Base-by-base conservation (phyloP, 2,888 invertebrate species). In the Drosophila setosimentum region DNA sequence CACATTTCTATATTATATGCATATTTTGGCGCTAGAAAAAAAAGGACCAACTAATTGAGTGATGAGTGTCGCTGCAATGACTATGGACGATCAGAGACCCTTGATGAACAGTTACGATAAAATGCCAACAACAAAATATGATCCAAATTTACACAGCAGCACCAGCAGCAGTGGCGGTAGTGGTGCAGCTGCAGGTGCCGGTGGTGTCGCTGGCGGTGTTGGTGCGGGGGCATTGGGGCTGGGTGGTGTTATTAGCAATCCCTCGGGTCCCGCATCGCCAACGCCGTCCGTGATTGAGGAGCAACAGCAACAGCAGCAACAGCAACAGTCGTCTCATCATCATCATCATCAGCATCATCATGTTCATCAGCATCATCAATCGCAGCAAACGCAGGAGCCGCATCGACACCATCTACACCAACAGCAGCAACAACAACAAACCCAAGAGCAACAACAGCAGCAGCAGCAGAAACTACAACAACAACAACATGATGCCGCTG, bases 31-130 rank as follows among this genome's bases (percentile, higher is more conserved):
- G 73, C 64, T 68, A 61, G 73, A 67, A 70, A 83, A 74, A 77
- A 75, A 87, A 80, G 80, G 87, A 84, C 87, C 69, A 49, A 68
- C 54, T 69, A 66, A 70, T 37, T 59, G 59, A 87, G 83, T 88
- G 78, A 90, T 92, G 92, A 92, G 92, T 92, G 92, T 92, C 91
- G 92, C 92, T 92, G 92, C 93, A 90, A 92, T 93, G 92, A 92
- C 92, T 89, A 89, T 93, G 91, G 92, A 92, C 91, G 92, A 93
- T 92, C 93, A 92, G 80, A 92, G 93, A 92, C 92, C 92, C 70
- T 91, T 93, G 84, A 91, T 92, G 92, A 92, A 92, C 83, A 92
- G 82, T 91, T 93, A 92, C 84, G 92, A 92, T 63, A 91, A 92
- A 92, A 92, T 92, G 91, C 82, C 92, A 50, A 81, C 91, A 50